These are phyloP conservation scores for Neoniphon sammara DNA, from an alignment of 2,797 vertebrate species.

Conservation along the genomic window DNA sequence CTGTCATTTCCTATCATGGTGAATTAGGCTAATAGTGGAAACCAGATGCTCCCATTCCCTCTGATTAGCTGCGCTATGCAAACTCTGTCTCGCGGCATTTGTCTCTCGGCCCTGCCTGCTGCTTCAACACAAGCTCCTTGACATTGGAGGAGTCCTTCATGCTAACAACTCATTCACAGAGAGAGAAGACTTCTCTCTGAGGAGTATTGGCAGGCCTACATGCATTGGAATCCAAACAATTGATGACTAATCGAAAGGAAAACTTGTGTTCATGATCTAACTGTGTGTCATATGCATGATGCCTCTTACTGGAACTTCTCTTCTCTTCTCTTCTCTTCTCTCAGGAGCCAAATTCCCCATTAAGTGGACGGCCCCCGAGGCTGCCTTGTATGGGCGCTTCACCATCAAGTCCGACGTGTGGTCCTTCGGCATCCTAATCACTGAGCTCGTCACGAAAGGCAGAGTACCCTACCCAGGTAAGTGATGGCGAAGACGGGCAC, in stretches of 20 bases:
- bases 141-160: background rate
- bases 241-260: background rate
- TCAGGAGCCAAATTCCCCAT: conserved; percentile 97
- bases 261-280: conserved; percentile 2
- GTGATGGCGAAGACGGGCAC: conserved; percentile 13
- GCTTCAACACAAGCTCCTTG: conserved; percentile 16
- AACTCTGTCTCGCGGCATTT: conserved; percentile 17
- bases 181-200: background rate
- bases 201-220: background rate
- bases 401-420: conserved; percentile 98
- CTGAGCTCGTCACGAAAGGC: conserved; percentile 95
- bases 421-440: conserved; percentile 96
- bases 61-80: conserved; percentile 52
- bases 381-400: conserved; percentile 93
- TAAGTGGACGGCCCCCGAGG: conserved; percentile 96
- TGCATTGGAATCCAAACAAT: background rate
- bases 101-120: conserved; percentile 14
- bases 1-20: conserved; percentile 47
- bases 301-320: conserved; percentile 54
- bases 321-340: background rate
- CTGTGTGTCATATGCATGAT: conserved; percentile 15
- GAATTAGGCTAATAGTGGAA: conserved; percentile 55
- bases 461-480: conserved; percentile 96
- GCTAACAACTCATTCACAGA: background rate
- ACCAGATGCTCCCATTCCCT: conserved; percentile 59